Evolutionary conservation across 1,140 invertebrate genomes (phyloP), one percentile per base, ranked within the genome.

Genomic region (Chymomyza costata): DNA sequence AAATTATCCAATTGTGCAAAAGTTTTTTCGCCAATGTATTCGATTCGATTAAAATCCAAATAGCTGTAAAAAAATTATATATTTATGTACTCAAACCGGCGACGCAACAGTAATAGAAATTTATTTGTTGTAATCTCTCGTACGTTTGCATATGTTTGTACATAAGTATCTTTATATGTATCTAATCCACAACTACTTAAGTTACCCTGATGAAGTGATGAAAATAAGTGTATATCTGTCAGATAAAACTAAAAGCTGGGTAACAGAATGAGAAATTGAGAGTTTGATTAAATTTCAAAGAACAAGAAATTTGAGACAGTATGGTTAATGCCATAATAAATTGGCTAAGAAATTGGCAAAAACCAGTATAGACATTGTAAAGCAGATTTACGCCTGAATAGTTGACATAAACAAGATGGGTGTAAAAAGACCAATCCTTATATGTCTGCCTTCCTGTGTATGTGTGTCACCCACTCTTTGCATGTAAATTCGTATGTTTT

Each of bases 11-110:
- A 70, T 52, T 76, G 59, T 19, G 56, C 51, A 76, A 89, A 88
- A 47, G 86, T 85, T 58, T 86, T 64, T 40, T 85, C 59, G 31
- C 80, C 83, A 57, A 89, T 84, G 31, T 61, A 80, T 54, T 86
- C 65, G 41, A 89, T 85, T 28, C 59, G 54, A 82, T 89, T 89
- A 41, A 83, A 59, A 57, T 86, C 83, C 56, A 89, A 74, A 57
- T 85, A 78, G 35, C 88, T 89, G 71, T 44, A 71, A 80, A 64
- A 48, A 55, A 58, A 53, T 38, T 47, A 45, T 25, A 59, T 35
- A 65, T 59, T 59, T 65, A 52, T 65, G 53, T 65, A 19, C 44
- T 2, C 2, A 38, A 51, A 55, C 50, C 48, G 58, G 19, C 17
- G 34, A 19, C 19, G n/a, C n/a, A n/a, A n/a, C n/a, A n/a, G n/a